A percentile compares a stretch with the other conserved stretches of the same genome.
phyloP scores from a whole-genome alignment of 2,888 invertebrate genomes.

The Nomada goodeniana region DNA sequence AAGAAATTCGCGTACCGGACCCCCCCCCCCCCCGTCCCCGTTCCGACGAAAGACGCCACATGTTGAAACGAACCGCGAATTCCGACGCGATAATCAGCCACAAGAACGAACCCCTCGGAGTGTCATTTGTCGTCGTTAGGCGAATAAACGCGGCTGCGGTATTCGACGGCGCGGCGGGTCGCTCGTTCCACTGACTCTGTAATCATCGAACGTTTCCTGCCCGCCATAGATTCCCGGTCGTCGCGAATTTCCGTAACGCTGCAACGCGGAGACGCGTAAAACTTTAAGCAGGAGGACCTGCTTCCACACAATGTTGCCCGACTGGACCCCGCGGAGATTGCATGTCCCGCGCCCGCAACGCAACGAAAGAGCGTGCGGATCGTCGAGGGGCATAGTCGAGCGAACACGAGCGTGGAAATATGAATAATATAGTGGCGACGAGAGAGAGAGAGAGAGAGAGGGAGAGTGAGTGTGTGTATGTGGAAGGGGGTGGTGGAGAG shows the following conservation, averaged over 20 bases:
- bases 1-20: too few relatives aligned
- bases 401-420: conserved; percentile 77
- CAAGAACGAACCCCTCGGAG: conserved; percentile 18
- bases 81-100: conserved; percentile 18
- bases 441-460: too few relatives aligned
- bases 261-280: neutral
- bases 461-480: too few relatives aligned
- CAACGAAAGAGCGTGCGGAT: conserved; percentile 46
- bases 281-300: conserved; percentile 4
- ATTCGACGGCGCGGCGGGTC: conserved; percentile 14
- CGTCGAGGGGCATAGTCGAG: conserved; percentile 66
- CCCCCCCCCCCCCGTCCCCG: too few relatives aligned
- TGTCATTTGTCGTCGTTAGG: conserved; percentile 43
- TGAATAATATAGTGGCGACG: conserved; percentile 79
- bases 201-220: neutral
- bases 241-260: conserved; percentile 36
- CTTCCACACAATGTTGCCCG: conserved; percentile 57
- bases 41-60: too few relatives aligned
- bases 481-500: neutral
- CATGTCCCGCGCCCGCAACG: conserved; percentile 45
- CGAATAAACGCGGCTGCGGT: conserved; percentile 8
- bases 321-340: conserved; percentile 49
- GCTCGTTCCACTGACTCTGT: conserved; percentile 3
- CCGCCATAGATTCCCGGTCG: neutral
- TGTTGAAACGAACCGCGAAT: neutral